phyloP scores from a whole-genome alignment of 2,888 invertebrate species.

The Drosophila anomalata region DNA sequence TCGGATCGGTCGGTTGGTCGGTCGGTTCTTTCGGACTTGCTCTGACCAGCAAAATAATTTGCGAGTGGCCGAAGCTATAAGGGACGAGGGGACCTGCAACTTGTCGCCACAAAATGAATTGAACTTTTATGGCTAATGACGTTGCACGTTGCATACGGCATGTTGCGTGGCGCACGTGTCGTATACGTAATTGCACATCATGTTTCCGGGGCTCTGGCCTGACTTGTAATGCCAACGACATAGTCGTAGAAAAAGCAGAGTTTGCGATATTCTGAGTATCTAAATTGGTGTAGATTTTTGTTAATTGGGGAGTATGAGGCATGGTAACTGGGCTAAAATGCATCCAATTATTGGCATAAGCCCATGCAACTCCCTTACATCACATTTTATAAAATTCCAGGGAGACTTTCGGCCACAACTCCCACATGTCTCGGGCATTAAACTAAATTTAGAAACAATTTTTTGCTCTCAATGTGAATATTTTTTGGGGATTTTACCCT shows the following conservation, averaged over 20 bases:
- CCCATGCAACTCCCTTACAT: neutral
- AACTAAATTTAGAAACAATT: constrained; percentile 20
- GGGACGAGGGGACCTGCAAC: constrained; percentile 40
- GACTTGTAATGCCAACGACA: constrained; percentile 31
- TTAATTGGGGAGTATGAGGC: neutral
- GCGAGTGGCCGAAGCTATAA: constrained; percentile 28
- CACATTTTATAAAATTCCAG: neutral
- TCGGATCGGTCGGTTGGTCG: constrained; percentile 2
- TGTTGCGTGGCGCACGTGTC: constrained; percentile 63
- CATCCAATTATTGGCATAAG: neutral
- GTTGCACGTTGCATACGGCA: constrained; percentile 54
- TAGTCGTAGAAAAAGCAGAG: neutral
- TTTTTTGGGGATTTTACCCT: constrained; percentile 7
- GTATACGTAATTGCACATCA: constrained; percentile 69
- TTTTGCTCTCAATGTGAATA: constrained; percentile 17
- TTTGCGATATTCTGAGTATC: constrained; percentile 19
- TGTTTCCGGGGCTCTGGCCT: constrained; percentile 33
- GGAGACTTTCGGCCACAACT: constrained; percentile 14
- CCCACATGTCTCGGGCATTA: constrained; percentile 21
- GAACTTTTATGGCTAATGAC: constrained; percentile 65
- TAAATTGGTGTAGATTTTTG: neutral
- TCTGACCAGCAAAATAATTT: constrained; percentile 59
- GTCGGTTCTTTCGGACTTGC: constrained; percentile 29
- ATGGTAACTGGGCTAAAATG: neutral
- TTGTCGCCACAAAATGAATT: constrained; percentile 69